A percentile compares a stretch with the other conserved stretches of the same genome.
Evolutionary conservation across 2,797 vertebrate genomes (phyloP).

Genomic region (Pangasius krempfi): DNA sequence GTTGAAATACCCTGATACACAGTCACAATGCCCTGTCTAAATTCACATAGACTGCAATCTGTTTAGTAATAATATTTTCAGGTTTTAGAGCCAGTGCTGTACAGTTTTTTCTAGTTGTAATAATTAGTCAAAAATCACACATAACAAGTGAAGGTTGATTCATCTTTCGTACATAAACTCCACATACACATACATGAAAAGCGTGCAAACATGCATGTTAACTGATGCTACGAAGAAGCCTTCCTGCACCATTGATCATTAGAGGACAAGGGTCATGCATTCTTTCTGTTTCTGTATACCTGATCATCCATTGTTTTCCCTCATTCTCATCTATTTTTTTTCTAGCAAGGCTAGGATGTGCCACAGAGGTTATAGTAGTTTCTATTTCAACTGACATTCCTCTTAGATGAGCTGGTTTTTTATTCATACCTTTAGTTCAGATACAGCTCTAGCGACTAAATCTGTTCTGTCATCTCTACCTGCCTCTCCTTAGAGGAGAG

Average conservation of each 20-base stretch:
- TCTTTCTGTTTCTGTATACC: slow-evolving; percentile 18
- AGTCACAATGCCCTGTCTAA: neutral
- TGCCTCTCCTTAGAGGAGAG: slow-evolving; percentile 15
- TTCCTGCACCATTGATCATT: slow-evolving; percentile 14
- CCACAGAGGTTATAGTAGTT: slow-evolving; percentile 11
- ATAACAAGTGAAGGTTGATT: neutral
- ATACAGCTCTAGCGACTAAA: slow-evolving; percentile 10
- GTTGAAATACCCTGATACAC: neutral
- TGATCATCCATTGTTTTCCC: slow-evolving; percentile 13
- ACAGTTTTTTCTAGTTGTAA: neutral
- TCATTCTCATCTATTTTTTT: slow-evolving; percentile 29
- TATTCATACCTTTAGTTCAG: slow-evolving; percentile 15
- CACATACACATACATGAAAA: neutral
- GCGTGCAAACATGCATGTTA: neutral
- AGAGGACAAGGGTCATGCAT: slow-evolving; percentile 22
- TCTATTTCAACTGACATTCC: slow-evolving; percentile 47
- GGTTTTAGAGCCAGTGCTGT: neutral
- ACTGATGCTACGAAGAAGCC: neutral
- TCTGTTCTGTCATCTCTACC: slow-evolving; percentile 27
- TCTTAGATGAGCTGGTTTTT: slow-evolving; percentile 40
- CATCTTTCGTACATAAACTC: neutral
- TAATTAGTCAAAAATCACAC: neutral
- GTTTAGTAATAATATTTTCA: neutral
- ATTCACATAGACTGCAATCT: slow-evolving; percentile 8
- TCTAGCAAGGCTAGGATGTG: neutral